These are phyloP conservation scores for Marmota flaviventris DNA, from an alignment of 2,113 vertebrate genomes.

Conservation along the genomic window DNA sequence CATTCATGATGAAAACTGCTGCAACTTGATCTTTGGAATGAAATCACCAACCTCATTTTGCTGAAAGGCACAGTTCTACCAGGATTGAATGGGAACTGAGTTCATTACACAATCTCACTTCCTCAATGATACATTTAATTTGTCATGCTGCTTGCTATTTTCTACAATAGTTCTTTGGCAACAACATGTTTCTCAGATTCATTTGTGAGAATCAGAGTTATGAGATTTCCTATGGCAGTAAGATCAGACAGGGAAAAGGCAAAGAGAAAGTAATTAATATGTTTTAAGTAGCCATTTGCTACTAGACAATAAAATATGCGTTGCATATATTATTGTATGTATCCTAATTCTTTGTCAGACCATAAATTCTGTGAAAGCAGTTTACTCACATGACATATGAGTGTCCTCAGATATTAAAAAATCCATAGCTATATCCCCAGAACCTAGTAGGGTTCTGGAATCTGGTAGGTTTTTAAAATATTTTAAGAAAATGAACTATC, in stretches of 20 bases:
- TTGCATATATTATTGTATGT: slow-evolving; percentile 13
- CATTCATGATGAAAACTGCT: slow-evolving; percentile 74
- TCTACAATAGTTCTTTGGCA: slow-evolving; percentile 51
- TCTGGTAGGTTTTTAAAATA: slow-evolving; percentile 33
- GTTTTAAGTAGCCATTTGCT: neutral
- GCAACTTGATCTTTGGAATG: slow-evolving; percentile 68
- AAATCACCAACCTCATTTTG: slow-evolving; percentile 69
- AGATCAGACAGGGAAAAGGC: slow-evolving; percentile 18
- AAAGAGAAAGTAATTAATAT: slow-evolving; percentile 18
- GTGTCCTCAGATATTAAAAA: slow-evolving; percentile 9
- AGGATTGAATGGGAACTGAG: slow-evolving; percentile 64
- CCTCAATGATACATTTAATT: slow-evolving; percentile 64
- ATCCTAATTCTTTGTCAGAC: neutral
- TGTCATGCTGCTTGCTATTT: slow-evolving; percentile 62
- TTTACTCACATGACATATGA: slow-evolving; percentile 22
- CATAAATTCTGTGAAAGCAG: neutral
- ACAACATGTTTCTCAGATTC: slow-evolving; percentile 52
- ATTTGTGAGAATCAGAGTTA: slow-evolving; percentile 43
- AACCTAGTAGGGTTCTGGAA: neutral
- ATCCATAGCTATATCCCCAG: slow-evolving; percentile 3
- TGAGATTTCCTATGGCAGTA: slow-evolving; percentile 1
- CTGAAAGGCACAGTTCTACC: slow-evolving; percentile 67
- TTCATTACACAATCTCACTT: slow-evolving; percentile 60
- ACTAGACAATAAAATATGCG: slow-evolving; percentile 2
- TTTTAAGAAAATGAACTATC: slow-evolving; percentile 42